phyloP scores from a whole-genome alignment of 2,113 vertebrate species.

The Antechinus flavipes region DNA sequence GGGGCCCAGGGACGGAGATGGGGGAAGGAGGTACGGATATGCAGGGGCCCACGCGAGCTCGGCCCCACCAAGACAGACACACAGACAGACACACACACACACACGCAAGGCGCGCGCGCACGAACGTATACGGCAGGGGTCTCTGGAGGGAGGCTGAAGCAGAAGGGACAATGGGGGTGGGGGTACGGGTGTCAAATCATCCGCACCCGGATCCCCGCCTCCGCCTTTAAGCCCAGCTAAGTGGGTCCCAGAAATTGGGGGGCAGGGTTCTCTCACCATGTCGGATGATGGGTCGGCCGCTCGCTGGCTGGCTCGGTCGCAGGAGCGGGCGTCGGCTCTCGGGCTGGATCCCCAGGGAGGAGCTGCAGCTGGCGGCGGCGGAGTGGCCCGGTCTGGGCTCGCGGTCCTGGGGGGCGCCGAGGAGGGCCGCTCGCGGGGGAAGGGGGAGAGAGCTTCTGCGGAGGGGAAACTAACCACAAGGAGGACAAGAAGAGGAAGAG shows the following conservation, averaged over 20 bases:
- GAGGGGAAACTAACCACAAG: conserved; percentile 47
- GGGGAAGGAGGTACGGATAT: no score
- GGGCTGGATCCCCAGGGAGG: conserved; percentile 40
- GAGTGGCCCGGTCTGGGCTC: conserved; percentile 47
- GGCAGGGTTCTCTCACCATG: conserved; percentile 70
- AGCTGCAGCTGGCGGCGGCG: conserved; percentile 24
- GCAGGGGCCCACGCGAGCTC: not conserved
- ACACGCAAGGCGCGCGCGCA: no score
- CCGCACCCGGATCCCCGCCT: not conserved
- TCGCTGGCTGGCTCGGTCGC: conserved; percentile 49
- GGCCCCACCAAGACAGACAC: no score
- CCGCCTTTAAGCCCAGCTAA: not conserved
- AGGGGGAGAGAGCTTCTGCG: conserved; percentile 39
- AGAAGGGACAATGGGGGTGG: no score
- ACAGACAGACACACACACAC: no score
- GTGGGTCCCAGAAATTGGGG: not conserved
- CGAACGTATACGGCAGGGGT: not conserved
- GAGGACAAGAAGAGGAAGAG: conserved; percentile 37
- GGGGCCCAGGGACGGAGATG: not conserved
- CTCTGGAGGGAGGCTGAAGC: conserved; percentile 31
- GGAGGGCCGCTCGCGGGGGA: conserved; percentile 55
- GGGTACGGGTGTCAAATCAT: not conserved
- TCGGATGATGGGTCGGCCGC: conserved; percentile 61
- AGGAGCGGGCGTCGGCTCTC: conserved; percentile 27
- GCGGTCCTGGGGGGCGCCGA: conserved; percentile 46